Conservation (phyloP, 2,888 invertebrate species). For the Dasypolia templi region DNA sequence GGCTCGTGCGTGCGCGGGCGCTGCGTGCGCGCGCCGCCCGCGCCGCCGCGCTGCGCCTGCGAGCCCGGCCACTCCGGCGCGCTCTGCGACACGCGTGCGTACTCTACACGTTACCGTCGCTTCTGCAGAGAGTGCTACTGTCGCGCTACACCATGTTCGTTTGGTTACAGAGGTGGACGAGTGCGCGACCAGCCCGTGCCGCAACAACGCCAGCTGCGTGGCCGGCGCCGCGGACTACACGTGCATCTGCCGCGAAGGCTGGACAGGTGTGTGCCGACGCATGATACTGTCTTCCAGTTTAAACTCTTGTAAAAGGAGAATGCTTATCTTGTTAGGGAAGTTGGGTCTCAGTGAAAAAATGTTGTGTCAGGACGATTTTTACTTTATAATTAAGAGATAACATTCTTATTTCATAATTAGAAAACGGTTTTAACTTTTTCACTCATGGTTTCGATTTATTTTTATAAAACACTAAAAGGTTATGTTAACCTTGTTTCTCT, state of each 20-base stretch:
- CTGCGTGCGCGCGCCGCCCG: slow-evolving; percentile 77
- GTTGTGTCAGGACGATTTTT: too few species aligned
- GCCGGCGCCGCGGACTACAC: slow-evolving; percentile 94
- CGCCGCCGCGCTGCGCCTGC: slow-evolving; percentile 70
- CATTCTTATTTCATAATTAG: too few species aligned
- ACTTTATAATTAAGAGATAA: too few species aligned
- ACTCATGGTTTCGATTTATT: too few species aligned
- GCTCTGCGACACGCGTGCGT: slow-evolving; percentile 46
- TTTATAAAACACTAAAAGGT: too few species aligned
- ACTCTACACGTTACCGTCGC: not conserved
- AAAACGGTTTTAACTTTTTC: too few species aligned
- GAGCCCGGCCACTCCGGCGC: slow-evolving; percentile 44
- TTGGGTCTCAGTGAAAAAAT: too few species aligned
- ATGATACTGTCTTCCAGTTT: too few species aligned
- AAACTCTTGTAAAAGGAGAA: too few species aligned
- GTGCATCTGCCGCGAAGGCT: slow-evolving; percentile 94
- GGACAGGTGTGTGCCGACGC: slow-evolving; percentile 89
- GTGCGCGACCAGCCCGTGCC: slow-evolving; percentile 93
- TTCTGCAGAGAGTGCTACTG: not conserved
- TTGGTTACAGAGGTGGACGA: slow-evolving; percentile 93
- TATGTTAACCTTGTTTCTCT: too few species aligned
- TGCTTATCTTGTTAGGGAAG: too few species aligned
- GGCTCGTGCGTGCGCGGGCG: slow-evolving; percentile 87
- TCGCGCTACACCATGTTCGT: not conserved
- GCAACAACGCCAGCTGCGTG: slow-evolving; percentile 94